Evolutionary conservation across 2,888 invertebrate genomes (phyloP).

Genomic region (Piscicola geometra): DNA sequence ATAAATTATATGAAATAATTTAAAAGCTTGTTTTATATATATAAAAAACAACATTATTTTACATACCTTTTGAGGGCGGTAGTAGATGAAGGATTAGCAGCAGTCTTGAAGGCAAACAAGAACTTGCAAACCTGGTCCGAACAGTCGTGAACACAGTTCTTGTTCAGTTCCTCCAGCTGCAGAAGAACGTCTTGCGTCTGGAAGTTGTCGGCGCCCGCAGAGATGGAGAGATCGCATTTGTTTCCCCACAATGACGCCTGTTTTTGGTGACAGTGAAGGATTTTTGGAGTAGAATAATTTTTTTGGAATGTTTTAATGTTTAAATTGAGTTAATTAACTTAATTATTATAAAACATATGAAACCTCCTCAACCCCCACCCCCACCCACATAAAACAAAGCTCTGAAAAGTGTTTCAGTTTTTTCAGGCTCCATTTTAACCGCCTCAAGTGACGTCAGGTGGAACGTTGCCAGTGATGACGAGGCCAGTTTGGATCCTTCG

Average conservation of each 20-base stretch:
- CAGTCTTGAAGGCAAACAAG: not conserved
- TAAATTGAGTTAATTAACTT: not conserved
- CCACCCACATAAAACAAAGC: not conserved
- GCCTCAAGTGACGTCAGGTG: not conserved
- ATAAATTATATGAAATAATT: not conserved
- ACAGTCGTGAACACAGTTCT: constrained; percentile 65
- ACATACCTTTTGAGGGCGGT: not conserved
- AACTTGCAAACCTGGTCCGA: constrained; percentile 61
- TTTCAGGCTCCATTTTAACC: not conserved
- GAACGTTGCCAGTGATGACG: constrained; percentile 1
- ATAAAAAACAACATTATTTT: not conserved
- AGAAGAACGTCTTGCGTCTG: constrained; percentile 62
- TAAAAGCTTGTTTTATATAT: not conserved
- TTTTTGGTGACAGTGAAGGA: constrained; percentile 23
- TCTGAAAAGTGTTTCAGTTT: not conserved
- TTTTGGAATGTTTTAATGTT: not conserved
- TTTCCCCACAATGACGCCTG: constrained; percentile 83
- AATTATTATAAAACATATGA: not conserved
- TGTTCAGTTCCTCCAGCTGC: constrained; percentile 60
- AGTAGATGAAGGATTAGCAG: not conserved
- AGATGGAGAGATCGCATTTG: constrained; percentile 83
- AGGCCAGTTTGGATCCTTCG: constrained; percentile 50
- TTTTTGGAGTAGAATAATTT: not conserved
- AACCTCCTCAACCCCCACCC: not conserved
- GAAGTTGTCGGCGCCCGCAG: constrained; percentile 66